A percentile compares a stretch with the other conserved stretches of the same genome.
These are phyloP conservation scores for Hirudinaria manillensis DNA, from an alignment of 2,888 invertebrate genomes.

Conservation along the genomic window DNA sequence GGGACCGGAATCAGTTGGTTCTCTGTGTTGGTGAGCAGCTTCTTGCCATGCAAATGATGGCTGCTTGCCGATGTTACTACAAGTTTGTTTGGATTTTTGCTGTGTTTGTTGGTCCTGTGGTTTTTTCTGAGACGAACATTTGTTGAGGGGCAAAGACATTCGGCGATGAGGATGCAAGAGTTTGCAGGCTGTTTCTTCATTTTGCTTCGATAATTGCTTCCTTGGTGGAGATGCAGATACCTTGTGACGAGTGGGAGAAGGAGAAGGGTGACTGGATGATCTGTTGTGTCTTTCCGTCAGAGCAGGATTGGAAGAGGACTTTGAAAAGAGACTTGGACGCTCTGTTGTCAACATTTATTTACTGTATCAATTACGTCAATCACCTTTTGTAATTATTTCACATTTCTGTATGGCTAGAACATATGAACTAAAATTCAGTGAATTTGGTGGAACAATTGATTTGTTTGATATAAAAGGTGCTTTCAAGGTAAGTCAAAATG, in stretches of 20 bases:
- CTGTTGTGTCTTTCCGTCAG: constrained; percentile 3
- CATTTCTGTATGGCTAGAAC: too few species aligned
- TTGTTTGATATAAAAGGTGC: too few species aligned
- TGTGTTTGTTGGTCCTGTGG: neutral
- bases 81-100: neutral
- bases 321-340: neutral
- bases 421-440: too few species aligned
- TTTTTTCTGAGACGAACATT: neutral
- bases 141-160: constrained; percentile 10
- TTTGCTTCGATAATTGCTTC: neutral
- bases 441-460: too few species aligned
- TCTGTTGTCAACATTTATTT: neutral
- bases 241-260: neutral
- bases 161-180: neutral
- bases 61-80: neutral
- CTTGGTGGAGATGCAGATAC: neutral
- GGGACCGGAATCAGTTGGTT: neutral
- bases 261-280: neutral
- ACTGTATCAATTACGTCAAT: neutral
- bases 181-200: neutral
- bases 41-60: neutral
- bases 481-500: too few species aligned
- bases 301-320: constrained; percentile 5
- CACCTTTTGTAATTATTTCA: too few species aligned
- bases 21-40: neutral